Conservation (phyloP, 2,797 vertebrate species). For the Coendou prehensilis region DNA sequence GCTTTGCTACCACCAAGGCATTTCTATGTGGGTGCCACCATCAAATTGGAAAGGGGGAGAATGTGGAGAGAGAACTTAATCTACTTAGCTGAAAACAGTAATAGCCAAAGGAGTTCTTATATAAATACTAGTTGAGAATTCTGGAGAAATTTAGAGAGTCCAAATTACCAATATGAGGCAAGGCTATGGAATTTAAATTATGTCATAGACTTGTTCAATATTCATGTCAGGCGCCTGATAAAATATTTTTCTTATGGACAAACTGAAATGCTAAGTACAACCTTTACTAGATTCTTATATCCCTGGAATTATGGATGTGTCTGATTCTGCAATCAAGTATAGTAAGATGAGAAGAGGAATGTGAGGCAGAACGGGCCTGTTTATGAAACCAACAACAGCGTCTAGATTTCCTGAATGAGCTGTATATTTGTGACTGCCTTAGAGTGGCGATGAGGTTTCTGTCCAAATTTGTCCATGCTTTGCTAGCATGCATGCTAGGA, state of each 20-base stretch:
- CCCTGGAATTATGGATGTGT: neutral
- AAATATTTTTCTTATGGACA: neutral
- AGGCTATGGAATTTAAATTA: neutral
- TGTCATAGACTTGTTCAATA: neutral
- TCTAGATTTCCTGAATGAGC: neutral
- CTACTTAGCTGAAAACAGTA: neutral
- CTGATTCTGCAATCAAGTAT: neutral
- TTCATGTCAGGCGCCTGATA: neutral
- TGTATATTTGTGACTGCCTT: neutral
- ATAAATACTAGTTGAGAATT: neutral
- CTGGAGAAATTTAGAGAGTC: neutral
- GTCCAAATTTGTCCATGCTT: neutral
- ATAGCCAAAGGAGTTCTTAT: neutral
- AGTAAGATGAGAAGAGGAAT: neutral
- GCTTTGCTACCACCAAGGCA: neutral
- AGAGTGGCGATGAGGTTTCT: neutral
- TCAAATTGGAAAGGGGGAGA: neutral
- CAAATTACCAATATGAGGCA: neutral
- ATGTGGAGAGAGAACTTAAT: neutral
- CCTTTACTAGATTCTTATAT: neutral
- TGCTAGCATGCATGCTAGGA: neutral
- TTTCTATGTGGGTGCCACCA: neutral
- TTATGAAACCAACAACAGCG: neutral
- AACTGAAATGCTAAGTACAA: neutral
- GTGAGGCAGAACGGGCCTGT: fast-evolving